Percentiles rank a stretch among this genome's conserved stretches.
phyloP scores from a whole-genome alignment of 2,888 invertebrate species.

The Heliconius hortense region DNA sequence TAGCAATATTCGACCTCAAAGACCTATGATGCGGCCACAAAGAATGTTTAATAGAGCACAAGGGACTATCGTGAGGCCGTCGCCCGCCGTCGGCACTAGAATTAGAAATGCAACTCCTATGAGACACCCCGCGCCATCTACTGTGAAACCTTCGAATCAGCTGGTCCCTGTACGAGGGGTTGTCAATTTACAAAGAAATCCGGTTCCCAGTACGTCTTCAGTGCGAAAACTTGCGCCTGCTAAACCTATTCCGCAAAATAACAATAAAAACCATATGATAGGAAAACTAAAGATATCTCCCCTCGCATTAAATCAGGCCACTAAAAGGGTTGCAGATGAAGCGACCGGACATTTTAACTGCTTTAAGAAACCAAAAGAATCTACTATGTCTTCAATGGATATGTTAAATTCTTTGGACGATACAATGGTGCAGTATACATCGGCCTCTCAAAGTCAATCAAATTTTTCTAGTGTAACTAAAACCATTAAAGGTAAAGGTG shows the following conservation, averaged over 20 bases:
- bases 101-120: constrained; percentile 51
- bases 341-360: constrained; percentile 63
- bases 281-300: constrained; percentile 65
- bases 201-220: constrained; percentile 53
- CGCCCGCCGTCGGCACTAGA: constrained; percentile 53
- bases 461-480: constrained; percentile 62
- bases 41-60: constrained; percentile 55
- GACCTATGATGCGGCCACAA: constrained; percentile 49
- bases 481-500: constrained; percentile 60
- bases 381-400: constrained; percentile 59
- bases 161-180: constrained; percentile 55
- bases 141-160: constrained; percentile 54
- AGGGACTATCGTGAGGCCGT: constrained; percentile 58
- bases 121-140: constrained; percentile 46
- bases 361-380: constrained; percentile 73
- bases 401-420: constrained; percentile 49
- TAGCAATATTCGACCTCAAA: constrained; percentile 48
- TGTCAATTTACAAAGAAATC: constrained; percentile 50
- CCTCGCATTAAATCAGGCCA: constrained; percentile 49
- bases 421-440: constrained; percentile 54
- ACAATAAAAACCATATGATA: constrained; percentile 44
- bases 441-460: constrained; percentile 58
- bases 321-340: constrained; percentile 59
- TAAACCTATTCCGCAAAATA: constrained; percentile 40
- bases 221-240: constrained; percentile 50